Base-by-base conservation (phyloP, 1,140 invertebrate species). In the Mylabris phalerata region DNA sequence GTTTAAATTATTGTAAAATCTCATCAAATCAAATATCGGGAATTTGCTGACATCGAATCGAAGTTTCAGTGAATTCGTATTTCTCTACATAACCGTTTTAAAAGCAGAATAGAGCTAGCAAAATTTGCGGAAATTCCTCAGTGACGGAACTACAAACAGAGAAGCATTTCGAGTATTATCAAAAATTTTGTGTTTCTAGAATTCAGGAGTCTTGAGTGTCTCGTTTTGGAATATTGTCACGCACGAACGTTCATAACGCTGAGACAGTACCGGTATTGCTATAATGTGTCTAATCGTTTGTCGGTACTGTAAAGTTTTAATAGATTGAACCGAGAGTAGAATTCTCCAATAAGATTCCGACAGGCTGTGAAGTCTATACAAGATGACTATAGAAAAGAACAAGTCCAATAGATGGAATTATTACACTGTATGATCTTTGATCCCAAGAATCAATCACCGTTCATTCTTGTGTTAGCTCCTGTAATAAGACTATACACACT, bases 371-470 rank as follows among this genome's bases (percentile, higher is more conserved):
- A 32, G 32, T 19, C 19, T 19, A 19, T 19, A 19, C 19, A 32
- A 32, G 7, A 32, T 5, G 4, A 32, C 32, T 5, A 7, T 7
- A 4, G 24, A 55, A 44, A 13, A 19, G 38, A 43, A n/a, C 6
- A 55, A 60, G 45, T 41, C 59, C 59, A 13, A 48, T 46, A 56
- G 59, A 56, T 60, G 52, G 50, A 60, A 56, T 60, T 56, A 60
- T 60, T 60, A 60, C 59, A 50, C 48, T 38, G 9, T 32, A 24
- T 60, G 54, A 60, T 56, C 59, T 60, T 60, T 60, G 59, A 60
- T 56, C 59, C 54, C 32, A 43, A 50, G 59, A 51, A 60, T 60
- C 59, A 60, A 60, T 60, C 59, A 60, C 59, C 48, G 40, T 7
- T 32, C 32, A 32, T 32, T 32, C 32, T 32, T 32, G 2, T 32